Base-by-base conservation (phyloP, 2,797 vertebrate species). In the Alosa sapidissima region DNA sequence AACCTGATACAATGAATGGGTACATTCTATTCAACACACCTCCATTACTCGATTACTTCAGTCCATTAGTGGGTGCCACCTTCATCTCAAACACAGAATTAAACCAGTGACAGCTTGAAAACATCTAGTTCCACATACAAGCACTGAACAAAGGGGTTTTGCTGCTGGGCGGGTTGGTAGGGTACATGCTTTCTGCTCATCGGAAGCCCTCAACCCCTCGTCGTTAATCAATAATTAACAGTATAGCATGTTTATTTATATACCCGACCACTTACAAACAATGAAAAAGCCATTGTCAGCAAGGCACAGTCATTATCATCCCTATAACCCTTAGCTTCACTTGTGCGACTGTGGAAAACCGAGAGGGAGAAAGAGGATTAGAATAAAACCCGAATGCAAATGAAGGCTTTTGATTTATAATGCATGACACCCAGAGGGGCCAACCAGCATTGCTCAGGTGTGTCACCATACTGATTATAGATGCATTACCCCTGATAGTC, bases 371-470 rank as follows among this genome's bases (percentile, higher is more conserved):
- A 90, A 90, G 14, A 36, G 92, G 95, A 95, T 95, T 96, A 95
- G 94, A 95, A 95, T 92, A 93, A 94, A 92, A 89, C 91, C 91
- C 91, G 91, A 94, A 96, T 96, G 94, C 94, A 95, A 95, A 96
- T 96, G 84, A 86, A 89, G 91, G 91, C 93, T 93, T 95, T 95
- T 96, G 95, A 96, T 96, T 96, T 95, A 96, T 96, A 96, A 96
- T 96, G 93, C 94, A 96, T 96, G 93, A 93, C 94, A 94, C 94
- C 94, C 94, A 90, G 90, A 93, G 94, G 95, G 93, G 91, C 89
- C 91, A 93, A 92, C 33, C 68, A 45, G 94, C 92, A 95, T 93
- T 93, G 94, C 95, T 96, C 94, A 95, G 95, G 95, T 96, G 95
- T 95, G 95, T 94, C 93, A 94, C 94, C 91, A 92, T 91, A 92